Conservation (phyloP, 2,797 vertebrate genomes). For the Malurus splendens region DNA sequence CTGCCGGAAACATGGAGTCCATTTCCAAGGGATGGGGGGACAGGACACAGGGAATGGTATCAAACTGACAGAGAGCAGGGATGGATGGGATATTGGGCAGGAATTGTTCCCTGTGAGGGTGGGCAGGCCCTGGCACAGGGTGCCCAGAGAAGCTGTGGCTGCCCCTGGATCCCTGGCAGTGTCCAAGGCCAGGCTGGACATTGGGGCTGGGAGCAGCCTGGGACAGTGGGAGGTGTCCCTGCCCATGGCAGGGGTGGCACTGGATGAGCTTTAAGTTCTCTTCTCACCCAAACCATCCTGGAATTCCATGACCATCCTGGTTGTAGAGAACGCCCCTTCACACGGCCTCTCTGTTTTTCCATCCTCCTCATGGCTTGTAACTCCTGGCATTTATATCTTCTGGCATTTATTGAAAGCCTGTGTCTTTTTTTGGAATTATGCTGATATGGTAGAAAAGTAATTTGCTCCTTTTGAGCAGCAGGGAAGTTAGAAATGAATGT, state of each 20-base stretch:
- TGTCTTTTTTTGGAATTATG: neutral
- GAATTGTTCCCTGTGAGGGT: fast-evolving
- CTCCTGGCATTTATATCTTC: neutral
- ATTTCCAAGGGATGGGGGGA: neutral
- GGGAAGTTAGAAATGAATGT: neutral
- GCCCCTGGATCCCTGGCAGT: neutral
- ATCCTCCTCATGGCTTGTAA: neutral
- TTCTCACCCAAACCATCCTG: neutral
- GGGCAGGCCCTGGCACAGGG: fast-evolving
- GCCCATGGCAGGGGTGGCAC: fast-evolving
- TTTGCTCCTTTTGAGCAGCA: neutral
- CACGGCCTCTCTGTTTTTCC: neutral
- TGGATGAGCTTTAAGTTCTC: neutral
- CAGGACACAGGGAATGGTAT: neutral
- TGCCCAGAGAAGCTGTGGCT: neutral
- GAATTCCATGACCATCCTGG: neutral
- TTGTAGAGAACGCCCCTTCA: neutral
- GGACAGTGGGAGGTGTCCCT: fast-evolving
- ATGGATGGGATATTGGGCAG: fast-evolving
- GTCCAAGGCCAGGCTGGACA: fast-evolving
- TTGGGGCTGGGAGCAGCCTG: neutral
- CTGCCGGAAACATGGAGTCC: neutral
- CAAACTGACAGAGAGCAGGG: neutral
- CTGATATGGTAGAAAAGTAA: neutral
- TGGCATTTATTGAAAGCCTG: neutral